Evolutionary conservation across 2,888 invertebrate genomes (phyloP).

Genomic region (Neocrepidodera transversa): DNA sequence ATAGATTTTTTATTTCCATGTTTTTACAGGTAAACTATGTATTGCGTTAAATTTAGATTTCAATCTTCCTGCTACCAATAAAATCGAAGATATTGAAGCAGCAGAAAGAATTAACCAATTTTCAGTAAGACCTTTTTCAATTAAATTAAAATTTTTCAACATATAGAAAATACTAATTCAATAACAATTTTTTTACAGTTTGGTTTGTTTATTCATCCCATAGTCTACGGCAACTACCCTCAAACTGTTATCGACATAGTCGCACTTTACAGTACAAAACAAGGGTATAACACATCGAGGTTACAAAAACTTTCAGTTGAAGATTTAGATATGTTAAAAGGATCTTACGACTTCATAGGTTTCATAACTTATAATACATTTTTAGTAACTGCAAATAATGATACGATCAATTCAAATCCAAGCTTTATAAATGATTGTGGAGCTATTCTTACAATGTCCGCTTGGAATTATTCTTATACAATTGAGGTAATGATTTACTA

Average conservation of each 20-base stretch:
- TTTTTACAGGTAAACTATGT: slow-evolving; percentile 20
- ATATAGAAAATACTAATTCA: no score
- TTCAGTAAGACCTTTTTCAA: slow-evolving; percentile 59
- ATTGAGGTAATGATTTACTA: no score
- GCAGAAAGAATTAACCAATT: slow-evolving; percentile 64
- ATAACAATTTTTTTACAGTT: slow-evolving; percentile 21
- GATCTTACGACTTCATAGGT: slow-evolving; percentile 75
- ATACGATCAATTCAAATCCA: slow-evolving; percentile 9
- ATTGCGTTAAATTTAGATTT: slow-evolving; percentile 21
- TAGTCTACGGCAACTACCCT: slow-evolving; percentile 73
- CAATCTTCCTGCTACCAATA: slow-evolving; percentile 62
- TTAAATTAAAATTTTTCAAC: no score
- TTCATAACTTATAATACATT: slow-evolving; percentile 75
- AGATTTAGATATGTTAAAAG: slow-evolving; percentile 67
- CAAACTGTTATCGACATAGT: slow-evolving; percentile 67
- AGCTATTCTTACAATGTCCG: neutral
- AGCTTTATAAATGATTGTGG: slow-evolving; percentile 48
- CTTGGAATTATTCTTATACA: slow-evolving; percentile 48
- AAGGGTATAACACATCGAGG: slow-evolving; percentile 63
- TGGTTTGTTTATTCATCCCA: slow-evolving; percentile 61
- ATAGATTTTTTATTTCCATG: no score
- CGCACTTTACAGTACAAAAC: slow-evolving; percentile 64
- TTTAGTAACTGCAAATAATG: slow-evolving; percentile 54
- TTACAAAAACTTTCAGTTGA: slow-evolving; percentile 67
- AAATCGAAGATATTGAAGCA: slow-evolving; percentile 66